These are phyloP conservation scores for Danio rerio DNA, from an alignment of 2,113 vertebrate species.

Conservation along the genomic window DNA sequence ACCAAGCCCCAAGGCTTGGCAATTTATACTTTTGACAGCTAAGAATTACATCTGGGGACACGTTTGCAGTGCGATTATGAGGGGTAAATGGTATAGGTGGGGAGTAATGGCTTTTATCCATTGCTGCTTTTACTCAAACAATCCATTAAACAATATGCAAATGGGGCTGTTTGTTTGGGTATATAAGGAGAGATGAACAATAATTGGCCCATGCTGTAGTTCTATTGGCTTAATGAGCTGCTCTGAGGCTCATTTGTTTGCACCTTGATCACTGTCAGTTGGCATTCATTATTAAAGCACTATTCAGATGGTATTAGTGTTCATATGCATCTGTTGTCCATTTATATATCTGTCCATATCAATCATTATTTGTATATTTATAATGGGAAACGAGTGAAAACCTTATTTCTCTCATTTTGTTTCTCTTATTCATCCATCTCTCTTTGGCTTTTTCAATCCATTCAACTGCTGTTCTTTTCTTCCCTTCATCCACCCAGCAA, in stretches of 20 bases:
- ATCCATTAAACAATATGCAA: conserved; percentile 56
- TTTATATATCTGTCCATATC: too few relatives aligned
- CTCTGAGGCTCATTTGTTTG: conserved; percentile 9
- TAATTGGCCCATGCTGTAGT: conserved; percentile 43
- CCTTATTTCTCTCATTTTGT: too few relatives aligned
- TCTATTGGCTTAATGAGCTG: conserved; percentile 35
- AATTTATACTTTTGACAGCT: conserved; percentile 26
- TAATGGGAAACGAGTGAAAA: too few relatives aligned
- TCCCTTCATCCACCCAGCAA: too few relatives aligned
- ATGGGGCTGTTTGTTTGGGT: conserved; percentile 53
- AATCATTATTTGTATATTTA: too few relatives aligned
- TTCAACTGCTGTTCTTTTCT: too few relatives aligned
- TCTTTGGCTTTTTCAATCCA: too few relatives aligned
- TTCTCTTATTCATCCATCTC: too few relatives aligned
- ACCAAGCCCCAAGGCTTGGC: conserved; percentile 25
- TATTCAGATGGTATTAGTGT: background rate
- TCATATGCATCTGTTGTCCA: too few relatives aligned
- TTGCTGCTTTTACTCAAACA: conserved; percentile 11
- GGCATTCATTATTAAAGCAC: background rate
- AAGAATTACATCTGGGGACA: conserved; percentile 7
- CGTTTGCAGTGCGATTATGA: background rate
- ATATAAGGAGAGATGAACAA: conserved; percentile 31
- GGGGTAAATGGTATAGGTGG: conserved; percentile 17
- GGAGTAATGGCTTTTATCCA: background rate
- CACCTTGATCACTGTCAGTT: background rate